These are phyloP conservation scores for Spinibarbus caldwelli DNA, from an alignment of 2,797 vertebrate species.

Conservation along the genomic window DNA sequence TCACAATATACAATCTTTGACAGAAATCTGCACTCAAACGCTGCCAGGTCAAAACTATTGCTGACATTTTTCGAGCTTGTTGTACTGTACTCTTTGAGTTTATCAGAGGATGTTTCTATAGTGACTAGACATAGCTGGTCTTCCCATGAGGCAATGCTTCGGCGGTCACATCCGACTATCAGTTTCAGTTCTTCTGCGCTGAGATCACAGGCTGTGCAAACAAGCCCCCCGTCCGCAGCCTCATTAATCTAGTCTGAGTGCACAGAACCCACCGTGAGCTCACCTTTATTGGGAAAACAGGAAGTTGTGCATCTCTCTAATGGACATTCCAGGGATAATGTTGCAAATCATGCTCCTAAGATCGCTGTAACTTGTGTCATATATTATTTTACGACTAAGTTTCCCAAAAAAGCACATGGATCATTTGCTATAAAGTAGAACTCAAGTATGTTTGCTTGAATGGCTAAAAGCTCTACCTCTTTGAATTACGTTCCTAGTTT, in stretches of 20 bases:
- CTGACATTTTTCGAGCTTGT: not conserved
- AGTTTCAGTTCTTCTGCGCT: constrained; percentile 25
- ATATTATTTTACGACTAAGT: constrained; percentile 35
- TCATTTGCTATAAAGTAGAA: constrained; percentile 35
- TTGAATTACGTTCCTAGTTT: constrained; percentile 10
- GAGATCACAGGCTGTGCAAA: constrained; percentile 35
- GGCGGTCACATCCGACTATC: constrained; percentile 36
- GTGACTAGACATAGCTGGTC: not conserved
- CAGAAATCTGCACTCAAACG: constrained; percentile 7
- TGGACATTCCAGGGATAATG: constrained; percentile 57
- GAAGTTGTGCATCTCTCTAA: constrained; percentile 36
- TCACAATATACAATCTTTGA: constrained; percentile 18
- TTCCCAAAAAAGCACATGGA: constrained; percentile 38
- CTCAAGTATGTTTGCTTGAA: constrained; percentile 19
- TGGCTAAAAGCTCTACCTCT: constrained; percentile 7
- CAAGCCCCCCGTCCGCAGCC: constrained; percentile 5
- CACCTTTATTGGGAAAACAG: constrained; percentile 36
- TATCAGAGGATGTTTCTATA: constrained; percentile 17
- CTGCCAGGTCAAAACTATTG: not conserved
- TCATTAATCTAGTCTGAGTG: constrained; percentile 39
- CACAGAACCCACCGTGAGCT: constrained; percentile 43
- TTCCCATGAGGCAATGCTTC: constrained; percentile 32
- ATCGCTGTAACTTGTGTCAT: constrained; percentile 29
- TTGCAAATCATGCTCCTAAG: constrained; percentile 42
- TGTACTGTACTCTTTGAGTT: not conserved